A percentile compares a stretch with the other conserved stretches of the same genome.
These are phyloP conservation scores for Copidosoma aretas DNA, from an alignment of 2,888 invertebrate species.

Conservation along the genomic window DNA sequence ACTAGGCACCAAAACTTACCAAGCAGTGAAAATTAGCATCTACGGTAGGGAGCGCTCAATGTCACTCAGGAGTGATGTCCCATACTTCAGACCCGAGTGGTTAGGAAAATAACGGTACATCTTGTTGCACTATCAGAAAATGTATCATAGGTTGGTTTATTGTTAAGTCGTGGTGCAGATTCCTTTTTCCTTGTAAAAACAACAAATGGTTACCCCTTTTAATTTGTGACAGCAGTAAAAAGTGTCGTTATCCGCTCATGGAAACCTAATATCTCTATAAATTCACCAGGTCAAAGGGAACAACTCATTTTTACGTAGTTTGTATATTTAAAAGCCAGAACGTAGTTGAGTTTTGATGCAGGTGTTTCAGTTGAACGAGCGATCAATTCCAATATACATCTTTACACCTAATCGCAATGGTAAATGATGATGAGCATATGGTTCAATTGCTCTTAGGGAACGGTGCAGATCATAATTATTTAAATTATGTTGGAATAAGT, in stretches of 20 bases:
- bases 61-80: too few species aligned
- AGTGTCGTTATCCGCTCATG: not conserved
- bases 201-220: not conserved
- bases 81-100: not conserved
- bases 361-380: conserved; percentile 2
- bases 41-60: too few species aligned
- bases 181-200: conserved; percentile 3
- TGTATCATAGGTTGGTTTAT: not conserved
- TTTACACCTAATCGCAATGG: conserved; percentile 15
- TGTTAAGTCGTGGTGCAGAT: not conserved
- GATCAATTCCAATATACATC: not conserved
- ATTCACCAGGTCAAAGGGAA: conserved; percentile 8
- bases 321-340: not conserved
- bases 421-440: not conserved
- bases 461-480: not conserved
- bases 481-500: conserved; percentile 1
- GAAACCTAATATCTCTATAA: not conserved
- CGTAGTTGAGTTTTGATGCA: not conserved
- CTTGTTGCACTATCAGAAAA: conserved; percentile 3
- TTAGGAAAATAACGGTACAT: conserved; percentile 17
- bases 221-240: not conserved
- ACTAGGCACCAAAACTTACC: too few species aligned
- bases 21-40: too few species aligned
- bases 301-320: conserved; percentile 19
- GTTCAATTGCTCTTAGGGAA: not conserved